phyloP scores from a whole-genome alignment of 2,797 vertebrate species.

The Onychomys torridus region DNA sequence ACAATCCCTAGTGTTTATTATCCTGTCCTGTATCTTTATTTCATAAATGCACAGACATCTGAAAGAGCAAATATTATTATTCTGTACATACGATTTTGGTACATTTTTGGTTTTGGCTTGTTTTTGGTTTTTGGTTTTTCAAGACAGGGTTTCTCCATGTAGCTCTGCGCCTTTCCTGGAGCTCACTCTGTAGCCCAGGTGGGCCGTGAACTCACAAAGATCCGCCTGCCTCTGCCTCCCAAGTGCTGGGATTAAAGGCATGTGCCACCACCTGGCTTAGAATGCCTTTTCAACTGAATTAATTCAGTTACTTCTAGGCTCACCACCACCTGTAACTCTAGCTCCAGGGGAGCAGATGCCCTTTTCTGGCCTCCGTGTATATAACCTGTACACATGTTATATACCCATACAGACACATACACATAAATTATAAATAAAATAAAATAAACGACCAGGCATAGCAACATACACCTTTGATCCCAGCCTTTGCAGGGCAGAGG shows the following conservation, averaged over 20 bases:
- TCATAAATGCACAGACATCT: neutral
- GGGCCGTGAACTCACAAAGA: too few relatives aligned
- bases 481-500: neutral
- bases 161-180: too few relatives aligned
- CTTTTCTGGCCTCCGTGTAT: too few relatives aligned
- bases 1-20: neutral
- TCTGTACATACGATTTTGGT: neutral
- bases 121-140: too few relatives aligned
- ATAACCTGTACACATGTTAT: neutral
- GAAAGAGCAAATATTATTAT: slow-evolving; percentile 41
- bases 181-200: too few relatives aligned
- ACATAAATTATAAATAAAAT: neutral
- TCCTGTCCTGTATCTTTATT: neutral
- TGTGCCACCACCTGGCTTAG: too few relatives aligned
- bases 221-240: too few relatives aligned
- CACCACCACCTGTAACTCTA: neutral
- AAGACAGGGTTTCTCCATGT: too few relatives aligned
- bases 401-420: neutral
- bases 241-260: too few relatives aligned
- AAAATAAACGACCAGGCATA: neutral
- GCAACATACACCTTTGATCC: neutral
- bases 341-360: neutral
- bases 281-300: neutral
- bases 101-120: too few relatives aligned
- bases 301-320: neutral